phyloP scores from a whole-genome alignment of 2,888 invertebrate genomes.

The Pseudeuparius sepicola region DNA sequence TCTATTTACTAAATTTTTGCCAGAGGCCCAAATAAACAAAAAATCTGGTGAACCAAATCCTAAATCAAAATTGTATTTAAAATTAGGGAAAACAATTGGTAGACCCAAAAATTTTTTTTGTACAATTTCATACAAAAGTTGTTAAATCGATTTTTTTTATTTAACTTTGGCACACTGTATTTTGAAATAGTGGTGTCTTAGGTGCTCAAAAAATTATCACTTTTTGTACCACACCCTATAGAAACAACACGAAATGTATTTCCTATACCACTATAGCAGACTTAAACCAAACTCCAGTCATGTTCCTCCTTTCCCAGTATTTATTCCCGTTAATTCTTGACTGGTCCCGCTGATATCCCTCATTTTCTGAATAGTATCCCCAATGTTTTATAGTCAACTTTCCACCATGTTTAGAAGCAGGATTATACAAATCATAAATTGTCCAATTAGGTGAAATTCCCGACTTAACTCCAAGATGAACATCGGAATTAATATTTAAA shows the following conservation, averaged over 20 bases:
- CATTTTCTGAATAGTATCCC: constrained; percentile 41
- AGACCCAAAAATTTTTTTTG: no score
- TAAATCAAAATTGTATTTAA: no score
- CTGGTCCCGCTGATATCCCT: constrained; percentile 23
- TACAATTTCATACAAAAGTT: no score
- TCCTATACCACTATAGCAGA: constrained; percentile 44
- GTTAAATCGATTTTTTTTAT: no score
- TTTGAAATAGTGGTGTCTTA: no score
- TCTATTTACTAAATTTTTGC: no score
- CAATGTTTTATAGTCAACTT: constrained; percentile 40
- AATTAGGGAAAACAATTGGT: no score
- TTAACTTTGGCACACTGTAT: no score
- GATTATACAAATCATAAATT: constrained; percentile 46
- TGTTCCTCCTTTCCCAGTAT: constrained; percentile 41
- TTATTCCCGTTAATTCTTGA: constrained; percentile 26
- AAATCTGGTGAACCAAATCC: no score
- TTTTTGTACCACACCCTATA: no score
- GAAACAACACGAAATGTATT: constrained; percentile 6
- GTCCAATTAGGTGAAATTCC: constrained; percentile 22
- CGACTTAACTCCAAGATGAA: constrained; percentile 36
- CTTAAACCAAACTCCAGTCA: constrained; percentile 47
- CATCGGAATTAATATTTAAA: constrained; percentile 42
- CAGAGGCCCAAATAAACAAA: no score
- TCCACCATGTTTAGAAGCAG: constrained; percentile 46
- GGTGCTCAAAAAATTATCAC: no score